These are phyloP conservation scores for Mesocricetus auratus DNA, from an alignment of 2,113 vertebrate genomes.

Conservation along the genomic window DNA sequence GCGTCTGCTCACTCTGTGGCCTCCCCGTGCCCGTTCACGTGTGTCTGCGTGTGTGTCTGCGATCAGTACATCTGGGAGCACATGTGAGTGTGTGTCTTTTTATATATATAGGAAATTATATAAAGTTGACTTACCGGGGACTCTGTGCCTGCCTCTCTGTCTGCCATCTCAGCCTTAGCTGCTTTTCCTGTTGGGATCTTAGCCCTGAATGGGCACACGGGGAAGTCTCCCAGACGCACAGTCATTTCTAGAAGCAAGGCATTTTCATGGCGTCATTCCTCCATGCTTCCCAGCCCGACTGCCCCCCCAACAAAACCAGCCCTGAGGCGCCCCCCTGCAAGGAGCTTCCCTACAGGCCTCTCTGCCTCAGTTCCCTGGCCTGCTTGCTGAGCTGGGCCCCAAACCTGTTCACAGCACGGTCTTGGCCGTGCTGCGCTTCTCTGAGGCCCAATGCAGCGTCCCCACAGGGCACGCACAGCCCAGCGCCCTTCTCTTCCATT, in stretches of 20 bases:
- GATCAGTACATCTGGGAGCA: not conserved
- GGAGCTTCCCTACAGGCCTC: not conserved
- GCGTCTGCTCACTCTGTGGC: not conserved
- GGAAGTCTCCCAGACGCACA: not conserved
- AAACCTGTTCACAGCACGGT: not conserved
- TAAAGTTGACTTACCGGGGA: not conserved
- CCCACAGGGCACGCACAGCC: not conserved
- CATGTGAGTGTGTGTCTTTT: not conserved
- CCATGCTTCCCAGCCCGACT: not conserved
- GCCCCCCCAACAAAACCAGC: not conserved
- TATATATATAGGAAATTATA: not conserved
- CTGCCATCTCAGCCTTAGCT: not conserved
- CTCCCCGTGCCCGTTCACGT: fast-evolving
- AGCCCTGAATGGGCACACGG: not conserved
- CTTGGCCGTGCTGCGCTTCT: not conserved
- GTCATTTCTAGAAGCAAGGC: not conserved
- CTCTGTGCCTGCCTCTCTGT: not conserved
- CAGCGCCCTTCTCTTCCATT: not conserved
- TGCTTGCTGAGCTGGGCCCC: not conserved
- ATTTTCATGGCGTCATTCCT: not conserved
- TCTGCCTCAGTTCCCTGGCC: not conserved
- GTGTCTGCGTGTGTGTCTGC: not conserved
- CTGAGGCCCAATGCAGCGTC: not conserved
- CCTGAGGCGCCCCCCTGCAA: not conserved
- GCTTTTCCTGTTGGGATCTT: not conserved